Percentiles rank a stretch among this genome's conserved stretches.
These are phyloP conservation scores for Limnothrissa miodon DNA, from an alignment of 2,113 vertebrate genomes.

Conservation along the genomic window DNA sequence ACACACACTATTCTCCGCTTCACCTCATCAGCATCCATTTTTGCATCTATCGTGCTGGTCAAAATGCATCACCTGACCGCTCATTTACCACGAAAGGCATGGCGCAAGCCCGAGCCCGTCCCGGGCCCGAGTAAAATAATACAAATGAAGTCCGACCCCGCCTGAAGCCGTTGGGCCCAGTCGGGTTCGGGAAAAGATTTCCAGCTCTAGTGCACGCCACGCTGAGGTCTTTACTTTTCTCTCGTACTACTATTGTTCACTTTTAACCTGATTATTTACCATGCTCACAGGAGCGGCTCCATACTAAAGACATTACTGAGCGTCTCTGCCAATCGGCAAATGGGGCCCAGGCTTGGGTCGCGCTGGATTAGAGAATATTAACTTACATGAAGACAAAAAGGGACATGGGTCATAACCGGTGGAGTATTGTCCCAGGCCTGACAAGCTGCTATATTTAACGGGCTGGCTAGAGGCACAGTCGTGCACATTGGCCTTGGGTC, in stretches of 20 bases:
- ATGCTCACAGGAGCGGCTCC: neutral
- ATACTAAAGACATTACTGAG: neutral
- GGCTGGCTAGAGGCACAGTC: neutral
- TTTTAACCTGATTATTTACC: constrained; percentile 47
- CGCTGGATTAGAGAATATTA: neutral
- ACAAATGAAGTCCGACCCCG: too few relatives aligned
- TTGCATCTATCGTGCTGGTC: too few relatives aligned
- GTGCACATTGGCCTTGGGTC: neutral
- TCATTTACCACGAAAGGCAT: too few relatives aligned
- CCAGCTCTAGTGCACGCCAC: too few relatives aligned
- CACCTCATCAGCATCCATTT: too few relatives aligned
- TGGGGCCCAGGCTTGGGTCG: neutral
- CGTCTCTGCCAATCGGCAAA: neutral
- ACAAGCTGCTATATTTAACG: constrained; percentile 7
- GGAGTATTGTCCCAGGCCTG: neutral
- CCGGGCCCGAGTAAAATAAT: too few relatives aligned
- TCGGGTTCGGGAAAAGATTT: too few relatives aligned
- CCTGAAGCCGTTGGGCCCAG: too few relatives aligned
- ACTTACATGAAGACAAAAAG: neutral
- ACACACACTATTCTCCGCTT: too few relatives aligned
- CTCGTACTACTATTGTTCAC: too few relatives aligned
- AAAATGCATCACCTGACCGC: too few relatives aligned
- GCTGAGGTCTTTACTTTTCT: neutral
- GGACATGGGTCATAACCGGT: neutral
- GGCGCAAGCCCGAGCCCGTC: too few relatives aligned